phyloP scores from a whole-genome alignment of 2,113 vertebrate species.

The Barnardius zonarius region DNA sequence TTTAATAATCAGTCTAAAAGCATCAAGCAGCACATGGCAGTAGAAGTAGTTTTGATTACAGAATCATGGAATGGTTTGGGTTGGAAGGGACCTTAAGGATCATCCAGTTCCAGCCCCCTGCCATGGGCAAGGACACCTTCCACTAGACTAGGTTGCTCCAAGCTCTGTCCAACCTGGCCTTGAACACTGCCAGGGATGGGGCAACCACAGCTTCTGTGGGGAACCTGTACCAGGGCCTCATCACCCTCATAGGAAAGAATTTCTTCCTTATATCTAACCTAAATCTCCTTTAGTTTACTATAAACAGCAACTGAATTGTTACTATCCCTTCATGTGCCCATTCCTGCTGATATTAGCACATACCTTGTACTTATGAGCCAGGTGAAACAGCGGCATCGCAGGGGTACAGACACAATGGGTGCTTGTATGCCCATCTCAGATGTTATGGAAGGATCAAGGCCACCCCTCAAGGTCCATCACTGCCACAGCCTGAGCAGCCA shows the following conservation, averaged over 20 bases:
- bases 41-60: neutral
- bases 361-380: too few species aligned
- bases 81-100: neutral
- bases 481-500: neutral
- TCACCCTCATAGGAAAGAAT: neutral
- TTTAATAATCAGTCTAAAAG: neutral
- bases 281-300: neutral
- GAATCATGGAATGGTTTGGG: neutral
- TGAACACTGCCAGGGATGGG: neutral
- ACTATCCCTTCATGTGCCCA: neutral
- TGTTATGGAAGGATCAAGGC: neutral
- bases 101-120: neutral
- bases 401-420: rapidly evolving
- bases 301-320: neutral
- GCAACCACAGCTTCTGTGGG: neutral
- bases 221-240: neutral
- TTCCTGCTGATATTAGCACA: neutral
- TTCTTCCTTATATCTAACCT: neutral
- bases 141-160: neutral
- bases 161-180: neutral
- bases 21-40: neutral
- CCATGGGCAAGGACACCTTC: neutral
- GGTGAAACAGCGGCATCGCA: rapidly evolving
- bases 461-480: neutral
- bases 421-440: rapidly evolving